Evolutionary conservation across 2,797 vertebrate genomes (phyloP).

Genomic region (Chromobotia macracanthus): DNA sequence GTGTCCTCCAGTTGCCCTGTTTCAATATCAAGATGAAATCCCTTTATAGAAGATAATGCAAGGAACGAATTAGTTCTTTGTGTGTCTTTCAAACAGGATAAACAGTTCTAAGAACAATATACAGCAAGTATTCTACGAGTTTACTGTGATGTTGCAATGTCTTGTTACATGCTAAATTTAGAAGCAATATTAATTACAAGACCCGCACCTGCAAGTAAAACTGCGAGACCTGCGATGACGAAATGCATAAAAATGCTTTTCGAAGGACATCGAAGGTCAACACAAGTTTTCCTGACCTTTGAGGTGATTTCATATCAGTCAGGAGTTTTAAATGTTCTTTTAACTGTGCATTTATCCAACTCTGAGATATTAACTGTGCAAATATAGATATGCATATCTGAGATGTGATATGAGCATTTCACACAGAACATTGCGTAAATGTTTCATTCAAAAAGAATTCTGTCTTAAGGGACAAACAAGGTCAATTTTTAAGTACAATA

Average conservation of each 20-base stretch:
- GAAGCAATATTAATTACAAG: neutral
- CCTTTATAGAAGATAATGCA: neutral
- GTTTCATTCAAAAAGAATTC: neutral
- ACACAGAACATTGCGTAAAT: neutral
- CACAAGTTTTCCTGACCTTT: neutral
- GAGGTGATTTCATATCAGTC: neutral
- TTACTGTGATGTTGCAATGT: constrained; percentile 17
- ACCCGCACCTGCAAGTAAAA: too few species aligned
- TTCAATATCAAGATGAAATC: neutral
- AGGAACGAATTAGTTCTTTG: neutral
- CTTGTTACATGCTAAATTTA: neutral
- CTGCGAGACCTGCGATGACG: too few species aligned
- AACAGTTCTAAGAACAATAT: constrained; percentile 3
- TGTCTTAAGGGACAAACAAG: constrained; percentile 24
- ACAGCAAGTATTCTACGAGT: neutral
- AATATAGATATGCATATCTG: neutral
- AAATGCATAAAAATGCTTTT: too few species aligned
- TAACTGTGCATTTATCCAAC: neutral
- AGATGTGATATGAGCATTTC: neutral
- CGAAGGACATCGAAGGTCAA: too few species aligned
- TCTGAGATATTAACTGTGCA: neutral
- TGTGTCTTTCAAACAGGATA: too few species aligned
- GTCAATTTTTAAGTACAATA: neutral
- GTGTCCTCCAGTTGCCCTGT: neutral
- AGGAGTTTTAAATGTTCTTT: neutral